Evolutionary conservation across 2,888 invertebrate genomes (phyloP), one percentile per base, ranked within the genome.

Genomic region (Oxyteleia sp.): DNA sequence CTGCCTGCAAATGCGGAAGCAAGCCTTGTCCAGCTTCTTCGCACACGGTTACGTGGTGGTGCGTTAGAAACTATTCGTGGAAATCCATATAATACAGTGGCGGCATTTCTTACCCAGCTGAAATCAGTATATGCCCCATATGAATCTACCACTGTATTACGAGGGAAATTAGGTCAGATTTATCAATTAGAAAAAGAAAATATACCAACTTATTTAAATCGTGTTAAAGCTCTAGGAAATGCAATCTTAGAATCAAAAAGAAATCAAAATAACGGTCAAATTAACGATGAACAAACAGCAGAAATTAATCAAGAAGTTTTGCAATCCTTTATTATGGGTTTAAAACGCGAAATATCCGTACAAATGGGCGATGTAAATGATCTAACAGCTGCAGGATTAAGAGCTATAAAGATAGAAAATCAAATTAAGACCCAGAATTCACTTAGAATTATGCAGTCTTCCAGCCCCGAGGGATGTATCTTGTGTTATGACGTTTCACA

Each of bases 211-310:
- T 45, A 45, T 45, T 10, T 45, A 18, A 10, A 7, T 2, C 45
- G 45, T 8, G 8, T 45, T 8, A 18, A 10, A 18, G 16, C 45
- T 10, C n/a, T 45, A 18, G 45, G 45, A 7, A 10, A 18, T 45
- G 45, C 45, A 15, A 18, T 45, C 7, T 18, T 45, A 18, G 45
- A n/a, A n/a, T n/a, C n/a, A n/a, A n/a, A n/a, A n/a, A n/a, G n/a
- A n/a, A n/a, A n/a, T n/a, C 1, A 45, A 45, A 45, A 45, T 45
- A 45, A 45, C 18, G 18, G 18, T 45, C 18, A 16, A 18, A 45
- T 45, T 45, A 45, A 16, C n/a, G 18, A 1, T 0, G 45, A 16
- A 7, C 45, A 45, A 18, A 45, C 7, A 15, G 7, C 1, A 10
- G 45, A 45, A 45, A 45, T 45, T 18, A 10, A 45, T 7, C 10